phyloP scores from a whole-genome alignment of 2,113 vertebrate genomes.

The Gnathonemus echidnorhynchus region DNA sequence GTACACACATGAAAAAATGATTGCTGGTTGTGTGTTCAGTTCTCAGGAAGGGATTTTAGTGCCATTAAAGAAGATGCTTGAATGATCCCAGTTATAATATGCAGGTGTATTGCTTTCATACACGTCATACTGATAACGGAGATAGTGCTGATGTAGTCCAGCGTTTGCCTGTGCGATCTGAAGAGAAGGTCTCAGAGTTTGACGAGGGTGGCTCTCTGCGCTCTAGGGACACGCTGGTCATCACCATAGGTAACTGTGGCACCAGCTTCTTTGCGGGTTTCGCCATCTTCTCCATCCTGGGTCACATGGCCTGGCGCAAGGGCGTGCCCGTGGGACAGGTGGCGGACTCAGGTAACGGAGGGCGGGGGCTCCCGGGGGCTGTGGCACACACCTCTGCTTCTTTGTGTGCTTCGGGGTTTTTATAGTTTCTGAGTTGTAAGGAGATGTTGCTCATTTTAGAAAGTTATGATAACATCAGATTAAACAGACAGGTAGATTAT shows the following conservation, averaged over 20 bases:
- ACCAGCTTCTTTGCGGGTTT: slow-evolving; percentile 73
- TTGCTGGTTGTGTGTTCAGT: neutral
- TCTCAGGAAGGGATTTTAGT: neutral
- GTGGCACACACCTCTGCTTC: neutral
- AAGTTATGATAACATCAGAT: neutral
- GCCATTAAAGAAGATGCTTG: neutral
- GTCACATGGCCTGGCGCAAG: slow-evolving; percentile 73
- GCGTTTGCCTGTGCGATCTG: neutral
- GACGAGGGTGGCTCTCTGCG: neutral
- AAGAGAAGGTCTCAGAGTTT: neutral
- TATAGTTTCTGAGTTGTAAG: neutral
- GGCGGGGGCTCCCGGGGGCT: neutral
- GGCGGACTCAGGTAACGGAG: slow-evolving; percentile 62
- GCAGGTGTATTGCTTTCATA: neutral
- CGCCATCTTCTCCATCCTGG: slow-evolving; percentile 71
- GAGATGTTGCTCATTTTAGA: neutral
- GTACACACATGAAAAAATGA: neutral
- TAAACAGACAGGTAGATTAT: neutral
- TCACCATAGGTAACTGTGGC: slow-evolving; percentile 65
- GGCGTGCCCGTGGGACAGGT: slow-evolving; percentile 62
- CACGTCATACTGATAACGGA: neutral
- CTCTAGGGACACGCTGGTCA: slow-evolving; percentile 66
- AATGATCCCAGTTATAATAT: neutral
- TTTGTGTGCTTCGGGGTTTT: neutral
- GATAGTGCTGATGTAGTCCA: neutral